Base-by-base conservation (phyloP, 2,797 vertebrate genomes). In the Sebastes cheni region DNA sequence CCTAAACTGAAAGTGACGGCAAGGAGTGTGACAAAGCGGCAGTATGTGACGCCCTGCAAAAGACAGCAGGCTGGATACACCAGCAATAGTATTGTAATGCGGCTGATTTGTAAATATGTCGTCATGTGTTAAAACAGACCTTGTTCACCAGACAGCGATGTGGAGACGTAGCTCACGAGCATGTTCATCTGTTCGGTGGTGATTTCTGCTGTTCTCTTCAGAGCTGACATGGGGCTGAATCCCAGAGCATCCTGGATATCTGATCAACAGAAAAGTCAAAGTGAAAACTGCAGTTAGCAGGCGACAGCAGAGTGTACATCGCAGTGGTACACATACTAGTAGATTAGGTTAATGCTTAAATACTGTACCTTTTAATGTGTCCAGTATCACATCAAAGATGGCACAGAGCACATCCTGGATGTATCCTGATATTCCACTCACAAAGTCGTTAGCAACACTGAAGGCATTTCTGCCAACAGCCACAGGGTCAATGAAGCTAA, bases 401-500 rank as follows among this genome's bases (percentile, higher is more conserved):
- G 67, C 54, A 78, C 87, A 91, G 14, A 94, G 72, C 66, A 77
- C 71, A 58, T 60, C 69, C 80, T 89, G 89, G 74, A 91, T 77
- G 80, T 88, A 79, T 72, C 65, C 77, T 16, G 81, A 39, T 67
- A 88, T 34, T 79, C 82, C 83, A 68, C 73, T 82, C 60, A 93
- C 75, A 84, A 87, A 82, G 59, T 86, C 77, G 69, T 93, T 89
- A 65, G 39, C 59, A 74, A 76, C 67, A 70, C 4, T 81, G 83
- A 93, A 93, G 82, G 52, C 66, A 67, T 87, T 85, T 79, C 93
- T 89, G 75, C 92, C 90, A 50, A 89, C 36, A 16, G 66, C 86
- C 83, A 94, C 91, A 0, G 93, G 93, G 59, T 94, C 92, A 60
- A 91, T 71, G 64, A 84, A 91, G 83, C 87, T 93, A 59, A 91